Conservation (phyloP, 2,888 invertebrate genomes). For the Barypeithes pellucidus region DNA sequence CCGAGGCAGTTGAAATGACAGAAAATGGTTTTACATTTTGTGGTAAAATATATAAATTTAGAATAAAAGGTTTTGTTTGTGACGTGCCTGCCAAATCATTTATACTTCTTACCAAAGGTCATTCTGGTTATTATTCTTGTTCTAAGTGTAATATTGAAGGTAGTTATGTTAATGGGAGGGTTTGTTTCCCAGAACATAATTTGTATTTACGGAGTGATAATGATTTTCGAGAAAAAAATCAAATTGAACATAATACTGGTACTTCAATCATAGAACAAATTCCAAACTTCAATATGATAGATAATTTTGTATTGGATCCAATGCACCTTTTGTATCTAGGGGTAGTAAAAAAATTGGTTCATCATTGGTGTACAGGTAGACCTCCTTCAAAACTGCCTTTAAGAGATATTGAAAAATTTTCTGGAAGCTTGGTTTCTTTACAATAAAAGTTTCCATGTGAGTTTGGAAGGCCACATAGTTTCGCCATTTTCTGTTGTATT, state of each 20-base stretch:
- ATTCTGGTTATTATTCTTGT: slow-evolving; percentile 46
- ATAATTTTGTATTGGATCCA: slow-evolving; percentile 56
- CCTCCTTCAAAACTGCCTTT: slow-evolving; percentile 23
- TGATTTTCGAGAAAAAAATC: slow-evolving; percentile 35
- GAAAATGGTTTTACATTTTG: slow-evolving; percentile 13
- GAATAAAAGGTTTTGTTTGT: slow-evolving; percentile 34
- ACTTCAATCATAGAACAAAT: slow-evolving; percentile 49
- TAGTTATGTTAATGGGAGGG: neutral
- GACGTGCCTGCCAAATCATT: slow-evolving; percentile 45
- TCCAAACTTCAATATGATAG: slow-evolving; percentile 54
- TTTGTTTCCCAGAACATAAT: slow-evolving; percentile 19
- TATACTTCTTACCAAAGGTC: slow-evolving; percentile 39
- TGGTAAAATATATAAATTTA: slow-evolving; percentile 4
- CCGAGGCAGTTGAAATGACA: slow-evolving; percentile 13
- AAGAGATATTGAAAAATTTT: slow-evolving; percentile 12
- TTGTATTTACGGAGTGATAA: slow-evolving; percentile 18
- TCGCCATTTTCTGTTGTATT: slow-evolving; percentile 35
- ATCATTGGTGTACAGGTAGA: slow-evolving; percentile 15
- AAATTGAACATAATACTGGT: slow-evolving; percentile 51
- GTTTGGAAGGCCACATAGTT: slow-evolving; percentile 43
- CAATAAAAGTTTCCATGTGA: slow-evolving; percentile 19
- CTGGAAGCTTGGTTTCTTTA: slow-evolving; percentile 21
- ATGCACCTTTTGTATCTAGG: slow-evolving; percentile 57
- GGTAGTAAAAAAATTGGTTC: slow-evolving; percentile 52
- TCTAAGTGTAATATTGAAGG: slow-evolving; percentile 38